phyloP scores from a whole-genome alignment of 2,113 vertebrate genomes.

The Nymphicus hollandicus region DNA sequence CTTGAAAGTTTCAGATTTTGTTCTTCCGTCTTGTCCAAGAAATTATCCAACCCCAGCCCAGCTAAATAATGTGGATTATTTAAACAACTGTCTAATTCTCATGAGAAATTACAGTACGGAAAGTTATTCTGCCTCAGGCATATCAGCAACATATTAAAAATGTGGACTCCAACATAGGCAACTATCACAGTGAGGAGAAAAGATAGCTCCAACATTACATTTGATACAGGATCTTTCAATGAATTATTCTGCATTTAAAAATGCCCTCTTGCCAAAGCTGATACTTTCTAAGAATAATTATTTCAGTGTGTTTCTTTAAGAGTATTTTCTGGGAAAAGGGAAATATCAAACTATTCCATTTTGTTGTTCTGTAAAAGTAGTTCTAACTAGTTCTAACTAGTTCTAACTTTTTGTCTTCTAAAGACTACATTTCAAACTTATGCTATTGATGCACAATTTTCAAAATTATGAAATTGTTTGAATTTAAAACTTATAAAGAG shows the following conservation, averaged over 20 bases:
- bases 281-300: background rate
- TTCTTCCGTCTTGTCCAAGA: background rate
- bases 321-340: background rate
- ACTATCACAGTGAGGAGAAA: background rate
- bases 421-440: background rate
- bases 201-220: fast-evolving
- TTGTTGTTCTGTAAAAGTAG: background rate
- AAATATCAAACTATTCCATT: background rate
- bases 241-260: background rate
- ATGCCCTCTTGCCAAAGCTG: background rate
- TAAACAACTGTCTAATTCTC: background rate
- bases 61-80: background rate
- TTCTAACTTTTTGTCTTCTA: background rate
- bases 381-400: background rate
- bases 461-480: background rate
- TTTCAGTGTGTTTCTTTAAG: background rate
- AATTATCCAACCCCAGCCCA: background rate
- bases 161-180: background rate
- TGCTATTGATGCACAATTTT: background rate
- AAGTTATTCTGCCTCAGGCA: background rate
- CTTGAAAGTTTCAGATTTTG: background rate
- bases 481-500: background rate
- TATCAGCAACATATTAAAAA: background rate
- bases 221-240: background rate
- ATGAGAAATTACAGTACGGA: fast-evolving